Percentiles rank a stretch among this genome's conserved stretches.
Evolutionary conservation across 2,797 vertebrate genomes (phyloP).

Genomic region (Siniperca scherzeri): DNA sequence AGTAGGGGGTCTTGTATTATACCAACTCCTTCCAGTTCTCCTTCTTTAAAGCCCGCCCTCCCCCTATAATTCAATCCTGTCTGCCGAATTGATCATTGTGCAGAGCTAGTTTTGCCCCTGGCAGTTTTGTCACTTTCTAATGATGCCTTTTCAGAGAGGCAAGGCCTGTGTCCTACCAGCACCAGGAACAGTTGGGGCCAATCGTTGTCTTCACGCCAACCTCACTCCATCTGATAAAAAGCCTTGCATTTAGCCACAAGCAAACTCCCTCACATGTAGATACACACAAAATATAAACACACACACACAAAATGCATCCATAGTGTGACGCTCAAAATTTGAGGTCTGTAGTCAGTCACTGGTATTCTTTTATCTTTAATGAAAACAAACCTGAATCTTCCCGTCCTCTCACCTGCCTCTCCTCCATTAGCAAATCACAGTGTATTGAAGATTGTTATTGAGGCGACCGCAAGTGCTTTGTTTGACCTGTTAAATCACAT

Average conservation of each 20-base stretch:
- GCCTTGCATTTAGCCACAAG: slow-evolving; percentile 56
- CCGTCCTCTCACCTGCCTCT: slow-evolving; percentile 47
- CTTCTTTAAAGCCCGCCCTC: slow-evolving; percentile 66
- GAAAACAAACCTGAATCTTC: slow-evolving; percentile 15
- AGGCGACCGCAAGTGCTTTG: neutral
- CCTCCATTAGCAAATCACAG: neutral
- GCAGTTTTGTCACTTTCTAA: slow-evolving; percentile 89
- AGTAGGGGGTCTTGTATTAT: slow-evolving; percentile 84
- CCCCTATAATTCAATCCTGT: slow-evolving; percentile 79
- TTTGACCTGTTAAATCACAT: neutral
- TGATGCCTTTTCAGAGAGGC: slow-evolving; percentile 82
- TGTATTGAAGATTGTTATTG: neutral
- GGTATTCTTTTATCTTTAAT: neutral
- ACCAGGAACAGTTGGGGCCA: slow-evolving; percentile 77
- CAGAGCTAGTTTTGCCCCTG: slow-evolving; percentile 85
- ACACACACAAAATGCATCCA: slow-evolving; percentile 22
- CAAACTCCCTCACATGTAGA: slow-evolving; percentile 41
- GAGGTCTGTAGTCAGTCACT: neutral
- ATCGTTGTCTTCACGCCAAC: slow-evolving; percentile 72
- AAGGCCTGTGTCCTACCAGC: slow-evolving; percentile 70
- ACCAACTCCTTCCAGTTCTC: slow-evolving; percentile 70
- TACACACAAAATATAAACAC: slow-evolving; percentile 27
- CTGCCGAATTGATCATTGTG: slow-evolving; percentile 88
- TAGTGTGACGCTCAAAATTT: neutral
- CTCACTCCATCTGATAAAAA: slow-evolving; percentile 62